Evolutionary conservation across 2,113 vertebrate genomes (phyloP).

Genomic region (Tauraco erythrolophus): DNA sequence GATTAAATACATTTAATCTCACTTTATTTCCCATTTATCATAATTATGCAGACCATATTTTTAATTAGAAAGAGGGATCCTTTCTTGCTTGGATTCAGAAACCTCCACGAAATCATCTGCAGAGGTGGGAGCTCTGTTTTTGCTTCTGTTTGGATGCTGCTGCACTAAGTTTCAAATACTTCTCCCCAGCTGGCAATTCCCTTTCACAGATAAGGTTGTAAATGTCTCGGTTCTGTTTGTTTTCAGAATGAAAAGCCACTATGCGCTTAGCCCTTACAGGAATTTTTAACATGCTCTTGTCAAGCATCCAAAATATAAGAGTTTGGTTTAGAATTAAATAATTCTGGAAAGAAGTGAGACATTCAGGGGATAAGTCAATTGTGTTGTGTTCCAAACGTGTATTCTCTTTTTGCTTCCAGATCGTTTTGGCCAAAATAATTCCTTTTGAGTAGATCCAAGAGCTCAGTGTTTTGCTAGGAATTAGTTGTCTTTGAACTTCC

Average conservation of each 20-base stretch:
- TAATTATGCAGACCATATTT: conserved; percentile 23
- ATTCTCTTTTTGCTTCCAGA: background rate
- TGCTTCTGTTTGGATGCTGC: background rate
- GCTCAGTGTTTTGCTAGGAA: background rate
- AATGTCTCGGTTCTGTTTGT: background rate
- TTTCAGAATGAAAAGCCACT: background rate
- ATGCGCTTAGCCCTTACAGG: background rate
- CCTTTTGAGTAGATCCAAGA: conserved; percentile 13
- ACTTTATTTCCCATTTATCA: conserved; percentile 42
- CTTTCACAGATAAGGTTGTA: background rate
- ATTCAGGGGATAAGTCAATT: background rate
- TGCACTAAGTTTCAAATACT: background rate
- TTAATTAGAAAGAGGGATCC: background rate
- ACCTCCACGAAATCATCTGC: background rate
- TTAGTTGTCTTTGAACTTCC: background rate
- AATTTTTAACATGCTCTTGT: background rate
- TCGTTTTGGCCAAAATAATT: background rate
- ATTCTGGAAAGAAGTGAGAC: background rate
- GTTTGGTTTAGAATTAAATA: conserved; percentile 13
- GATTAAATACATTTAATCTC: conserved; percentile 40
- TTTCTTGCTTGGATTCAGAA: background rate
- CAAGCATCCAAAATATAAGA: background rate
- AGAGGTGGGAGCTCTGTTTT: background rate
- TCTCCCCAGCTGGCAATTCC: background rate
- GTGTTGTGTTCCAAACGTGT: background rate